phyloP scores from a whole-genome alignment of 2,113 vertebrate genomes.

The Sialia sialis region DNA sequence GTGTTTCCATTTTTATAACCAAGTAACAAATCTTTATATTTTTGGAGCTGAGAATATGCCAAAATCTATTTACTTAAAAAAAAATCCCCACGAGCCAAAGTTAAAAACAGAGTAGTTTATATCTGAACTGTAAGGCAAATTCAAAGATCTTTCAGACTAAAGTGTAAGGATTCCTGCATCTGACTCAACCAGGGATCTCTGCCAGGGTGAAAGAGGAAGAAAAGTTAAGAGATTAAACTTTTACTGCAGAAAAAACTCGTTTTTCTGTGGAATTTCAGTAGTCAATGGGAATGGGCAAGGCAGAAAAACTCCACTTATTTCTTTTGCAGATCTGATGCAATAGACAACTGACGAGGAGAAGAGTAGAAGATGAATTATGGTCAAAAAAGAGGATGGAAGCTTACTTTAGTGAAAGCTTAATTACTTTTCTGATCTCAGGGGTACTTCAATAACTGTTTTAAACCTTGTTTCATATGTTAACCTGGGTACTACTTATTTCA shows the following conservation, averaged over 20 bases:
- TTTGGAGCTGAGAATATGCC: neutral
- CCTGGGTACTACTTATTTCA: neutral
- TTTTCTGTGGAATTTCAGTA: neutral
- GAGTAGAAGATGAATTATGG: neutral
- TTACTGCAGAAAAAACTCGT: neutral
- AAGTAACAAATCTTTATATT: neutral
- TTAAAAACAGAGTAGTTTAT: conserved; percentile 3
- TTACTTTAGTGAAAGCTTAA: too few relatives aligned
- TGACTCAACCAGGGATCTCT: neutral
- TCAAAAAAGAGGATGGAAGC: neutral
- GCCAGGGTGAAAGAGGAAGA: neutral
- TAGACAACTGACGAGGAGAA: neutral
- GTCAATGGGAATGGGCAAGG: neutral
- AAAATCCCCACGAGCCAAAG: neutral
- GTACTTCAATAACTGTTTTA: neutral
- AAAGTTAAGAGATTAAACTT: neutral
- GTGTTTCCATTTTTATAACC: neutral
- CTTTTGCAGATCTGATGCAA: neutral
- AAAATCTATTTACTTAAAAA: conserved; percentile 11
- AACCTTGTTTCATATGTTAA: neutral
- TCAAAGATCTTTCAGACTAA: neutral
- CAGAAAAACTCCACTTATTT: neutral
- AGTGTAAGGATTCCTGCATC: neutral
- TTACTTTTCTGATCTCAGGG: neutral
- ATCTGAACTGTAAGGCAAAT: neutral